These are phyloP conservation scores for Takifugu bimaculatus DNA, from an alignment of 2,113 vertebrate genomes.

Conservation along the genomic window DNA sequence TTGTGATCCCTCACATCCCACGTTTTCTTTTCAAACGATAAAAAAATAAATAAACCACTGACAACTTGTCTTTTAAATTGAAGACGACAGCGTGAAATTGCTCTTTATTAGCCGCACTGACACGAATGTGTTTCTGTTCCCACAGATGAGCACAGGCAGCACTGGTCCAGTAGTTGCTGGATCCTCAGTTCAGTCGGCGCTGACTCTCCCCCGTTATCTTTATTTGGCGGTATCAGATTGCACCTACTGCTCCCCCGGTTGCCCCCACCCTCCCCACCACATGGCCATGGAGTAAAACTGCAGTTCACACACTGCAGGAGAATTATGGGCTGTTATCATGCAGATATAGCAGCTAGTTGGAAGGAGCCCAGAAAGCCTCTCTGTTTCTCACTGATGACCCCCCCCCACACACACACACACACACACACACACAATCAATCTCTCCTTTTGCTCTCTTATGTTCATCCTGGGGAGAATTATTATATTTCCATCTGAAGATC, in stretches of 20 bases:
- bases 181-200: slow-evolving; percentile 9
- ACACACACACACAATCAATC: too few species aligned
- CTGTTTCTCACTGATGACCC: slow-evolving; percentile 14
- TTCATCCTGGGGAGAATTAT: slow-evolving; percentile 49
- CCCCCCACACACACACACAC: not conserved
- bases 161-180: slow-evolving; percentile 16
- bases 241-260: slow-evolving; percentile 19
- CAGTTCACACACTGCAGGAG: slow-evolving; percentile 30
- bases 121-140: slow-evolving; percentile 47
- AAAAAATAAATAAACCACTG: not conserved
- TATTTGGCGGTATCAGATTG: slow-evolving; percentile 44
- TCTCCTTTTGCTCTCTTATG: slow-evolving; percentile 15
- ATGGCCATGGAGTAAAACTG: slow-evolving; percentile 19
- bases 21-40: too few species aligned
- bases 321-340: slow-evolving; percentile 33
- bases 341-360: slow-evolving; percentile 22
- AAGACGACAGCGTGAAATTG: slow-evolving; percentile 26
- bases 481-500: slow-evolving; percentile 58
- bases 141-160: slow-evolving; percentile 28
- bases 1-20: too few species aligned
- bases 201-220: slow-evolving; percentile 57
- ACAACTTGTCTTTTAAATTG: slow-evolving; percentile 21
- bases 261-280: slow-evolving; percentile 1
- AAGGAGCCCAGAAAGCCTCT: slow-evolving; percentile 41
- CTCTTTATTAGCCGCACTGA: slow-evolving; percentile 34